These are phyloP conservation scores for Phengaris arion DNA, from an alignment of 2,888 invertebrate genomes.

Conservation along the genomic window DNA sequence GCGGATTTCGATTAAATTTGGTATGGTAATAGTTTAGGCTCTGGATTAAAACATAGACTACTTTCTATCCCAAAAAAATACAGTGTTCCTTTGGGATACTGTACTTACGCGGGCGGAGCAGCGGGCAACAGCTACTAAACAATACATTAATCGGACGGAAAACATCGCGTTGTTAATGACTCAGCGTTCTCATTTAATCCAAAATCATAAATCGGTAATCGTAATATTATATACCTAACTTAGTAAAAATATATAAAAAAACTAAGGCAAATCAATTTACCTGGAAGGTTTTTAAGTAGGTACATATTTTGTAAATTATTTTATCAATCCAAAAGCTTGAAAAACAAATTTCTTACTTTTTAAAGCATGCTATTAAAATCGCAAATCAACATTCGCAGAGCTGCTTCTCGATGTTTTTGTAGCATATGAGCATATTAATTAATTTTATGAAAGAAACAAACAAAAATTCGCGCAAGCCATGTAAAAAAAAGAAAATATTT, in stretches of 20 bases:
- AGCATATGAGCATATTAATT: slow-evolving; percentile 45
- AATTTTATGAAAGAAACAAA: slow-evolving; percentile 2
- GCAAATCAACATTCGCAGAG: slow-evolving; percentile 62
- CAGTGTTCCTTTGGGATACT: no score
- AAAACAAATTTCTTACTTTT: slow-evolving; percentile 43
- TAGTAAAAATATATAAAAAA: no score
- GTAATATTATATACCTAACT: no score
- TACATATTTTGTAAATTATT: not conserved
- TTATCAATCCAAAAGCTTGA: not conserved
- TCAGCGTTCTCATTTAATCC: not conserved
- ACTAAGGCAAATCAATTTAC: no score
- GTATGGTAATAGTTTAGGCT: no score
- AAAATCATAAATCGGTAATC: not conserved
- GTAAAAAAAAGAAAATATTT: not conserved
- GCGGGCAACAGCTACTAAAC: not conserved
- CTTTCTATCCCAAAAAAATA: no score
- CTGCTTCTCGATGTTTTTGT: slow-evolving; percentile 62
- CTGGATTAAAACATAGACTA: no score
- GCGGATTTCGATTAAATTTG: no score
- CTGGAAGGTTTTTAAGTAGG: not conserved
- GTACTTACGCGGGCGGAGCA: no score
- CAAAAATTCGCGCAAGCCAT: not conserved
- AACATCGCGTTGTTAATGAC: not conserved
- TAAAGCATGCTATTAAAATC: slow-evolving; percentile 67
- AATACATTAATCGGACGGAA: not conserved